These are phyloP conservation scores for Schizopygopsis pylzovi DNA, from an alignment of 2,797 vertebrate species.

Conservation along the genomic window DNA sequence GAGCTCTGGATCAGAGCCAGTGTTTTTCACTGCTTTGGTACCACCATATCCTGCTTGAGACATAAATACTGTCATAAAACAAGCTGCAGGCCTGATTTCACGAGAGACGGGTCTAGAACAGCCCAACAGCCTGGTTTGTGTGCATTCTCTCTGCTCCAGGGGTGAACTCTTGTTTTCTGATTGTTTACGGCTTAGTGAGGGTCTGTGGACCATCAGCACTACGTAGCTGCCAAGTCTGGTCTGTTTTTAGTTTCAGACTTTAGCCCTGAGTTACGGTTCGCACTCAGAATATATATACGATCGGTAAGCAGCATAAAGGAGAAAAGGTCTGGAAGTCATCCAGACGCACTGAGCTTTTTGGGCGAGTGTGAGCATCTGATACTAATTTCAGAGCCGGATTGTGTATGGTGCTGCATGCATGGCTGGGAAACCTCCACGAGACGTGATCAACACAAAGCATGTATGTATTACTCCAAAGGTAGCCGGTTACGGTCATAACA, in stretches of 20 bases:
- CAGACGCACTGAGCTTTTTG: slow-evolving; percentile 22
- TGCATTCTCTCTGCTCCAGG: slow-evolving; percentile 62
- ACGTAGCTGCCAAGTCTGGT: slow-evolving; percentile 50
- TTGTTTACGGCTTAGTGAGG: slow-evolving; percentile 55
- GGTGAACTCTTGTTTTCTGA: slow-evolving; percentile 69
- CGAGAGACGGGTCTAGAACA: background rate
- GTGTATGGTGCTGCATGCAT: background rate
- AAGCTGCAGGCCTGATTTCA: slow-evolving; percentile 27
- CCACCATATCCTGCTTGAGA: slow-evolving; percentile 5
- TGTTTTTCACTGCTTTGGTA: slow-evolving; percentile 21
- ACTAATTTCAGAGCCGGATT: slow-evolving; percentile 17
- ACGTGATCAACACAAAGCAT: background rate
- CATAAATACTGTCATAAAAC: background rate
- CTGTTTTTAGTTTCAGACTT: slow-evolving; percentile 68
- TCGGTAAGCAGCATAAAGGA: slow-evolving; percentile 59
- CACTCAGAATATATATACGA: slow-evolving; percentile 67
- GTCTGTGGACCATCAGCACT: slow-evolving; percentile 72
- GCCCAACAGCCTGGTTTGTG: slow-evolving; percentile 59
- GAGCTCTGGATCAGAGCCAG: background rate
- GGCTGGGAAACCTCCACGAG: background rate
- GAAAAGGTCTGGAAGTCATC: slow-evolving; percentile 57
- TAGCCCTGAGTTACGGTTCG: slow-evolving; percentile 57
- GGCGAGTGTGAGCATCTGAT: slow-evolving; percentile 29
- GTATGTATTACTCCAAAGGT: slow-evolving; percentile 13
- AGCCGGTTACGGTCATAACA: background rate